phyloP scores from a whole-genome alignment of 2,797 vertebrate species.

The Mormyrops attenuatus region DNA sequence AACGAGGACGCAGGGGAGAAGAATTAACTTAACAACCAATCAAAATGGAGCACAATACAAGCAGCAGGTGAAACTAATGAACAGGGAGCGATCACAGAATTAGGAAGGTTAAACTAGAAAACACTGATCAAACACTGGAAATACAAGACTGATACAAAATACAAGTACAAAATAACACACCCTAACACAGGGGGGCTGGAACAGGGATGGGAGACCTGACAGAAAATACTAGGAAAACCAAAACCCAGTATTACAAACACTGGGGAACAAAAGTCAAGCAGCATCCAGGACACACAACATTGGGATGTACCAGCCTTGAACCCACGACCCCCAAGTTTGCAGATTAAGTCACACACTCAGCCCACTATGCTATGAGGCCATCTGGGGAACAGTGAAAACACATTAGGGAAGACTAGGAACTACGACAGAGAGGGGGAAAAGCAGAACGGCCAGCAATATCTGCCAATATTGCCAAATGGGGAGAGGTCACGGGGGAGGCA shows the following conservation, averaged over 20 bases:
- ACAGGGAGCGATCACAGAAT: too few relatives aligned
- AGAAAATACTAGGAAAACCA: not conserved
- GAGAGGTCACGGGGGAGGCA: not conserved
- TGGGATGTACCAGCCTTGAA: not conserved
- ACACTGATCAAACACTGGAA: not conserved
- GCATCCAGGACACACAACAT: not conserved
- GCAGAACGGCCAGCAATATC: too few relatives aligned
- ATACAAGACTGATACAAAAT: not conserved
- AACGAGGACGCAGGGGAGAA: too few relatives aligned
- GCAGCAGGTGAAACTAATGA: too few relatives aligned
- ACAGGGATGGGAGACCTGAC: not conserved
- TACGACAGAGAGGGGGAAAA: not conserved
- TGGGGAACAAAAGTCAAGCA: not conserved
- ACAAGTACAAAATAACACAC: not conserved
- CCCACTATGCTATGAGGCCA: not conserved
- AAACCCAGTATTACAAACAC: not conserved
- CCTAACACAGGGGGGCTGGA: not conserved
- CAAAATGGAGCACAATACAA: too few relatives aligned
- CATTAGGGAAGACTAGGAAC: not conserved
- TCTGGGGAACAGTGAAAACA: too few relatives aligned
- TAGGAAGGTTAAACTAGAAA: too few relatives aligned
- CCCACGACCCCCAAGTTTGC: too few relatives aligned
- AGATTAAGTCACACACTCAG: not conserved
- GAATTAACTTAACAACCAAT: too few relatives aligned
- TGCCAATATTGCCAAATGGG: too few relatives aligned